Evolutionary conservation across 2,888 invertebrate genomes (phyloP).

Genomic region (Aleiodes leptofemur): DNA sequence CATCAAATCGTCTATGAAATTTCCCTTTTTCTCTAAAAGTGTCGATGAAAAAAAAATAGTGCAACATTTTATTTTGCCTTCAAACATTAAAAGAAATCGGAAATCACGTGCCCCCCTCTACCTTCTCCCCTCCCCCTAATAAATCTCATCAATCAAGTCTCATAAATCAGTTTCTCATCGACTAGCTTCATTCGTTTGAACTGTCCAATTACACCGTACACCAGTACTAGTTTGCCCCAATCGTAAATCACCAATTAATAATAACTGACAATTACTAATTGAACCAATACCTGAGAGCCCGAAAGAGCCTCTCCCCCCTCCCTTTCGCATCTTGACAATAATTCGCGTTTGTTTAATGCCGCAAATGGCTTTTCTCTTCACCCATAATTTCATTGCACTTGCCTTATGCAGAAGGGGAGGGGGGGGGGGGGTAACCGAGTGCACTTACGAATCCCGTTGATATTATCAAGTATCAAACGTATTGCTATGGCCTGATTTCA

Average conservation of each 20-base stretch:
- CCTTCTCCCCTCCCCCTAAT: neutral
- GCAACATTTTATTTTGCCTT: too few species aligned
- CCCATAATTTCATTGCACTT: neutral
- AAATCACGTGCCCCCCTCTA: neutral
- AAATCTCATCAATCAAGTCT: neutral
- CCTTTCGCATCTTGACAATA: too few species aligned
- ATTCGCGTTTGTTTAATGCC: too few species aligned
- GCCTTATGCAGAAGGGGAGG: neutral
- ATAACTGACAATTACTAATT: constrained; percentile 25
- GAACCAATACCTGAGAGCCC: neutral
- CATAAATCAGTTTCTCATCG: constrained; percentile 1
- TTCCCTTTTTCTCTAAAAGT: too few species aligned
- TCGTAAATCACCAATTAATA: constrained; percentile 26
- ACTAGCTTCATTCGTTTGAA: neutral
- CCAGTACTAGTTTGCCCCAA: neutral
- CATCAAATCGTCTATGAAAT: too few species aligned
- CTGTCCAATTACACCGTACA: neutral
- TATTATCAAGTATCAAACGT: constrained; percentile 21
- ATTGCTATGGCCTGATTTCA: constrained; percentile 15
- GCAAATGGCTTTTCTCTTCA: neutral
- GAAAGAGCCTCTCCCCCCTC: neutral
- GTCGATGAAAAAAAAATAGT: too few species aligned
- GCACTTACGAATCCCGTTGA: constrained; percentile 15
- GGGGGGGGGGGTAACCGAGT: neutral
- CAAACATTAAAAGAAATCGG: too few species aligned